A percentile compares a stretch with the other conserved stretches of the same genome.
phyloP scores from a whole-genome alignment of 2,113 vertebrate species.

The Condylura cristata region DNA sequence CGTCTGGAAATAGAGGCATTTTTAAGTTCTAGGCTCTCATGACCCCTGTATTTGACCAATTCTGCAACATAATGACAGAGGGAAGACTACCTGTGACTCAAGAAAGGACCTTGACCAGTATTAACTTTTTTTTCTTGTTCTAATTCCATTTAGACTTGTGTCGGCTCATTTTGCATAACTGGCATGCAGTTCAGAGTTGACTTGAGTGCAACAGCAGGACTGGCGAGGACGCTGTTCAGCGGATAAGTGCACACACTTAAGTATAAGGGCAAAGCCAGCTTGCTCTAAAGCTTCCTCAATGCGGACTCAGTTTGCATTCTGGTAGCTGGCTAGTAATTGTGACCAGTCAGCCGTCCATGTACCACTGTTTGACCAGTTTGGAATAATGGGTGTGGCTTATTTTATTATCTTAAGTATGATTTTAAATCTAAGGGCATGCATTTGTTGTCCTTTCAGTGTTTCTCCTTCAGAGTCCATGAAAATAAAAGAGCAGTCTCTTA shows the following conservation, averaged over 20 bases:
- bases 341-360: neutral
- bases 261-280: neutral
- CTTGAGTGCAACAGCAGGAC: neutral
- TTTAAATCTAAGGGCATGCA: neutral
- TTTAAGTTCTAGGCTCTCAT: neutral
- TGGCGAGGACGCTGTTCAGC: neutral
- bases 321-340: neutral
- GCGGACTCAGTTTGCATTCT: neutral
- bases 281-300: neutral
- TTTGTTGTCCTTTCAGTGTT: neutral
- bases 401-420: neutral
- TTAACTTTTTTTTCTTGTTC: neutral
- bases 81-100: neutral
- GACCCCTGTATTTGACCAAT: neutral
- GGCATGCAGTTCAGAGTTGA: neutral
- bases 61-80: neutral
- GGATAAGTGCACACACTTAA: neutral
- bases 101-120: neutral
- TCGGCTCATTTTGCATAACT: neutral
- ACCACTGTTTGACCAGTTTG: neutral
- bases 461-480: neutral
- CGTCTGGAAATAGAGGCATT: neutral
- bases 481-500: neutral
- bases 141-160: neutral
- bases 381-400: neutral